Evolutionary conservation across 2,888 invertebrate species (phyloP).

Genomic region (Amphipyra tragopoginis): DNA sequence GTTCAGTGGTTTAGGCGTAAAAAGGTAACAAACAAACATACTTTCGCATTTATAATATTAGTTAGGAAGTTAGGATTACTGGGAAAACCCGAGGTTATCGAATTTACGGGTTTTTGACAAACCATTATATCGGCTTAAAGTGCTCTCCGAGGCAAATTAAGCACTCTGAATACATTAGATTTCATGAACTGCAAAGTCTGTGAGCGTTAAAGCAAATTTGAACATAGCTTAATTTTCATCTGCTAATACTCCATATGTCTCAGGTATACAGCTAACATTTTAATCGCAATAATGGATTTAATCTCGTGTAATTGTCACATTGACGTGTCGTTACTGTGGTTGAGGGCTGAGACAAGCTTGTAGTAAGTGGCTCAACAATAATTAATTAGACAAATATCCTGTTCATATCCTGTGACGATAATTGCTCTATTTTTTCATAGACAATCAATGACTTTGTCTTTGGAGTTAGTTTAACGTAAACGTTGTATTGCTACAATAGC

Average conservation of each 20-base stretch:
- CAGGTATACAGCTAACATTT: constrained; percentile 1
- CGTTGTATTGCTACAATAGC: too few species aligned
- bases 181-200: too few species aligned
- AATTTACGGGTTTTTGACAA: too few species aligned
- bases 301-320: constrained; percentile 29
- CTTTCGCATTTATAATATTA: too few species aligned
- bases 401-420: constrained; percentile 2
- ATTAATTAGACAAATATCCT: constrained; percentile 39
- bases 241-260: background rate
- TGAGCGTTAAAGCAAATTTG: background rate
- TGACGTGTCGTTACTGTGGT: constrained; percentile 13
- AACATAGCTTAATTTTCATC: background rate
- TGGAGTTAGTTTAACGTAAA: too few species aligned
- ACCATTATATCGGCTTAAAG: too few species aligned
- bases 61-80: too few species aligned
- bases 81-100: too few species aligned
- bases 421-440: constrained; percentile 2
- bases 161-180: too few species aligned
- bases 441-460: background rate
- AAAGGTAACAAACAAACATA: too few species aligned
- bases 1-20: too few species aligned
- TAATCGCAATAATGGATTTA: constrained; percentile 47
- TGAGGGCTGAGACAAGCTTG: background rate
- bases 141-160: too few species aligned
- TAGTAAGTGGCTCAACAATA: constrained; percentile 5